A percentile compares a stretch with the other conserved stretches of the same genome.
These are phyloP conservation scores for Eupeodes latifasciatus DNA, from an alignment of 2,888 invertebrate genomes.

Conservation along the genomic window DNA sequence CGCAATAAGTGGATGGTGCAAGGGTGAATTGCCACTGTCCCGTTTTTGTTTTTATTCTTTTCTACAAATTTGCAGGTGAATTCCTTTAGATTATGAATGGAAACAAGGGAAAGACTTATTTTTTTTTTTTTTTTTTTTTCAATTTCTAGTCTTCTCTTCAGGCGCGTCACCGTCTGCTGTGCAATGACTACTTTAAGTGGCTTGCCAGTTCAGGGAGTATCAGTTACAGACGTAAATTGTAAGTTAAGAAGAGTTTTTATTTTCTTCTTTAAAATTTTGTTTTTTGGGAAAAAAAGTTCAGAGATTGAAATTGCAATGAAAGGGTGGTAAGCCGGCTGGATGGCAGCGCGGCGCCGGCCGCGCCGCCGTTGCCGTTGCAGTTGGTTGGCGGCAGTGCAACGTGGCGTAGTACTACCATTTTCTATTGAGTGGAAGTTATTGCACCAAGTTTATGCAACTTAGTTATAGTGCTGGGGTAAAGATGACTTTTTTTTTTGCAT, in stretches of 20 bases:
- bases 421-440: constrained; percentile 75
- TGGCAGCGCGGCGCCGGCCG: background rate
- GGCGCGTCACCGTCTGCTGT: constrained; percentile 59
- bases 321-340: constrained; percentile 12
- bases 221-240: constrained; percentile 64
- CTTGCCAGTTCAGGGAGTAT: constrained; percentile 54
- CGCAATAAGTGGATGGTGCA: constrained; percentile 71
- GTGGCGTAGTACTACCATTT: constrained; percentile 34
- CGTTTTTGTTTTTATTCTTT: constrained; percentile 41
- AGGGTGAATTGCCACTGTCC: constrained; percentile 68
- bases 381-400: background rate
- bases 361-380: background rate
- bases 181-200: constrained; percentile 70
- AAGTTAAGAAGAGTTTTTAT: constrained; percentile 25
- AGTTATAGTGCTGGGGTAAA: constrained; percentile 35
- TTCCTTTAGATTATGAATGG: constrained; percentile 67
- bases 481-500: constrained; percentile 15
- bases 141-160: constrained; percentile 29
- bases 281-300: constrained; percentile 45
- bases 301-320: constrained; percentile 38
- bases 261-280: background rate
- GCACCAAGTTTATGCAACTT: constrained; percentile 42
- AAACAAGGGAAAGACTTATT: constrained; percentile 27
- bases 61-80: constrained; percentile 68
- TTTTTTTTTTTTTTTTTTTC: constrained; percentile 35